phyloP scores from a whole-genome alignment of 2,113 vertebrate genomes.

The Bubalus kerabau region DNA sequence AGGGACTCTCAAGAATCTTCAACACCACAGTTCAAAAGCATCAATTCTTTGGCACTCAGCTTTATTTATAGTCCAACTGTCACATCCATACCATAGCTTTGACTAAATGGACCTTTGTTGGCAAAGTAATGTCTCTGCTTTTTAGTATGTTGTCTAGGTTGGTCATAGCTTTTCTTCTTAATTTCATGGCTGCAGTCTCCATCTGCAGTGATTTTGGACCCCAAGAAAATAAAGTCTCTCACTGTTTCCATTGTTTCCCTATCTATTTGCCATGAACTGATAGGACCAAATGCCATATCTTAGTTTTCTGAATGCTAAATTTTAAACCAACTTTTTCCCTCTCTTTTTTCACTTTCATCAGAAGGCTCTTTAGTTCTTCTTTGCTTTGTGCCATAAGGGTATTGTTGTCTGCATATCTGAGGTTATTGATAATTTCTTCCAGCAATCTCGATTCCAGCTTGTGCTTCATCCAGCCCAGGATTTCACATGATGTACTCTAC shows the following conservation, averaged over 20 bases:
- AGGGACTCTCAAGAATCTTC: background rate
- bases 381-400: background rate
- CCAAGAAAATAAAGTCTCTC: background rate
- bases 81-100: background rate
- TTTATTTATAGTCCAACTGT: background rate
- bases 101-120: background rate
- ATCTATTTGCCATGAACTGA: background rate
- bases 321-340: background rate
- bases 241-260: background rate
- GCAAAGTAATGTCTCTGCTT: background rate
- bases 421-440: background rate
- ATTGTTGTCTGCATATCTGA: background rate
- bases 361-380: background rate
- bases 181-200: background rate
- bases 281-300: background rate
- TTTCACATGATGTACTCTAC: background rate
- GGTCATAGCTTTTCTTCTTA: background rate
- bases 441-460: background rate
- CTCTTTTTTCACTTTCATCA: background rate
- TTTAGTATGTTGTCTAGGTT: background rate
- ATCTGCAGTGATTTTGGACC: background rate
- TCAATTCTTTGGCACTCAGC: background rate
- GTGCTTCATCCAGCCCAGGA: background rate
- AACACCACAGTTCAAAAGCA: background rate
- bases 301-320: background rate